Conservation (phyloP, 2,797 vertebrate genomes). For the Tokudaia tokunoshimensis region DNA sequence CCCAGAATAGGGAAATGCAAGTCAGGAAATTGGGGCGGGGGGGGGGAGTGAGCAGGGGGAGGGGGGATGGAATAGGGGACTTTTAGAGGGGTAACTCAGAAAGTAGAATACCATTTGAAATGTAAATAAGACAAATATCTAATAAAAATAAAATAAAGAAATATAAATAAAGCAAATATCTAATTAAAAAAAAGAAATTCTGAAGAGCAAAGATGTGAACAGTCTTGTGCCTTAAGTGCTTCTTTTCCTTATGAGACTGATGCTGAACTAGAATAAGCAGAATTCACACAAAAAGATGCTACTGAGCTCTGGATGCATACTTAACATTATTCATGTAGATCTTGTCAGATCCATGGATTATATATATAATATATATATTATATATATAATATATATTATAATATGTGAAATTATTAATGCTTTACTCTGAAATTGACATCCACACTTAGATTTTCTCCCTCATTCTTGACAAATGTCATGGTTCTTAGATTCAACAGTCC, state of each 20-base stretch:
- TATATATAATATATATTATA: not conserved
- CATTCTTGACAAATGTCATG: conserved; percentile 8
- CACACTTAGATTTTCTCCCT: not conserved
- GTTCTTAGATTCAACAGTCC: conserved; percentile 20
- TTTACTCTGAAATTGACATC: conserved; percentile 52
- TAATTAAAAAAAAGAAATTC: too few relatives aligned
- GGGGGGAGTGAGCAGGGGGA: too few relatives aligned
- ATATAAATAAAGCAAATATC: too few relatives aligned
- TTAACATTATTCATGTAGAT: conserved; percentile 53
- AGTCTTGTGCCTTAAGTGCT: conserved; percentile 17
- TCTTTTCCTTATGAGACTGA: conserved; percentile 54
- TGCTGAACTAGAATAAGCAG: conserved; percentile 43
- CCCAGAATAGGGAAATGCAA: too few relatives aligned
- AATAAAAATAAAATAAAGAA: too few relatives aligned
- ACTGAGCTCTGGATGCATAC: conserved; percentile 53
- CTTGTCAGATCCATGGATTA: not conserved
- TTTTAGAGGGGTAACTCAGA: too few relatives aligned
- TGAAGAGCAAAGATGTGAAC: not conserved
- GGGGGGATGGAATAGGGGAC: too few relatives aligned
- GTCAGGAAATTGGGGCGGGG: too few relatives aligned
- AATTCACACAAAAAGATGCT: not conserved
- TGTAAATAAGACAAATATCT: too few relatives aligned
- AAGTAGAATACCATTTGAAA: too few relatives aligned
- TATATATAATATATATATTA: not conserved
- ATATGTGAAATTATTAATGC: not conserved